Conservation (phyloP, 2,888 invertebrate species). For the Gastrophysa polygoni region DNA sequence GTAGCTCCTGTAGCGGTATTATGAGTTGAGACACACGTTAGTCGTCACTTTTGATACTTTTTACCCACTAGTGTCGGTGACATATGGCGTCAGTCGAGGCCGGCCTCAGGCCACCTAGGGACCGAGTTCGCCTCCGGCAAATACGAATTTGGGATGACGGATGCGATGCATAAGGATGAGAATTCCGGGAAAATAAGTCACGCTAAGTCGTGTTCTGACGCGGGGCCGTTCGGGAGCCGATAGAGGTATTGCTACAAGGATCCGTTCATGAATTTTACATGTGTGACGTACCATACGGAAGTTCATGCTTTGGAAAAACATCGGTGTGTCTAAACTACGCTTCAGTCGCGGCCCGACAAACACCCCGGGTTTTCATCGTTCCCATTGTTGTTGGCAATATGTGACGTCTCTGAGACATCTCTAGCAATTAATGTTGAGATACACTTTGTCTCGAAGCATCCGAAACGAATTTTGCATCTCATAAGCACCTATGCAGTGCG, state of each 20-base stretch:
- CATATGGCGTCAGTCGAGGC: slow-evolving; percentile 7
- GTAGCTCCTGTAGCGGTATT: slow-evolving; percentile 7
- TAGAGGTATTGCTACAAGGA: slow-evolving; percentile 1
- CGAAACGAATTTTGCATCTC: too few relatives aligned
- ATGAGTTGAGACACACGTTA: slow-evolving; percentile 17
- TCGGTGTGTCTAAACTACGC: background rate
- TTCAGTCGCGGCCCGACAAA: background rate
- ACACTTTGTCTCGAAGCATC: too few relatives aligned
- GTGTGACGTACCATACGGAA: slow-evolving; percentile 4
- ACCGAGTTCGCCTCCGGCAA: background rate
- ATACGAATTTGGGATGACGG: background rate
- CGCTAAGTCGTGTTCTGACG: background rate
- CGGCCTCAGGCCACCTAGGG: background rate
- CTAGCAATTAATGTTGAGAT: too few relatives aligned
- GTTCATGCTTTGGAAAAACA: background rate
- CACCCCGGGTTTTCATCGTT: too few relatives aligned
- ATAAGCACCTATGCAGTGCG: too few relatives aligned
- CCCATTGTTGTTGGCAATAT: too few relatives aligned
- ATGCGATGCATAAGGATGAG: slow-evolving; percentile 1
- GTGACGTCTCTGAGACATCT: too few relatives aligned
- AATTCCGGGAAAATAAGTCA: background rate
- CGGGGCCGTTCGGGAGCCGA: background rate
- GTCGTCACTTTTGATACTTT: slow-evolving; percentile 18
- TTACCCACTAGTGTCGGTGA: slow-evolving; percentile 14
- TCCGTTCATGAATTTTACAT: slow-evolving; percentile 15